Conservation (phyloP, 2,113 vertebrate species). For the human region GRCh38 chr15:97722001-97722500, state of each 20-base stretch:
- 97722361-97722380: not conserved
- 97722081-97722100: not conserved
- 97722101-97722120: not conserved
- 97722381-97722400: not conserved
- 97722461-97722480: not conserved
- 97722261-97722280: not conserved
- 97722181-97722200: not conserved
- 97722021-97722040: not conserved
- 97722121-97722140: not conserved
- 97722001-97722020: not conserved
- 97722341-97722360: not conserved
- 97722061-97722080: not conserved
- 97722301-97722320: not conserved
- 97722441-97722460: not conserved
- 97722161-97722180: not conserved
- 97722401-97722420: not conserved
- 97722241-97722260: not conserved
- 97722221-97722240: not conserved
- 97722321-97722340: not conserved
- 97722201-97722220: not conserved
- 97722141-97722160: not conserved
- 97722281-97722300: not conserved
- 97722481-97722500: not conserved
- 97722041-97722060: not conserved
- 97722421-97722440: not conserved